Percentiles rank a stretch among this genome's conserved stretches.
These are phyloP conservation scores for Notodonta ziczac DNA, from an alignment of 2,888 invertebrate species.

Conservation along the genomic window DNA sequence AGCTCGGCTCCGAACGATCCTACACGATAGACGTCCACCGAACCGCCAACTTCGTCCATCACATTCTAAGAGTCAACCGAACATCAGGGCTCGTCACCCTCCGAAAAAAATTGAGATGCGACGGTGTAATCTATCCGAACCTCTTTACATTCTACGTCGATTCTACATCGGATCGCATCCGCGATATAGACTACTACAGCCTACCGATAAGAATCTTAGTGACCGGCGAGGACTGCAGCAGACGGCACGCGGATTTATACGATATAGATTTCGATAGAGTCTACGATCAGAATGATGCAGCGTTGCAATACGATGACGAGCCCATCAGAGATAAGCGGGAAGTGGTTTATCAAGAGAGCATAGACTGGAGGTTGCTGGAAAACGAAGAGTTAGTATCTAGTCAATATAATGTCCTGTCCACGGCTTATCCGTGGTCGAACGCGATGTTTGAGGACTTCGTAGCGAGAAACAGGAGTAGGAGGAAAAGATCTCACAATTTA, in stretches of 20 bases:
- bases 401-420: slow-evolving; percentile 77
- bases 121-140: slow-evolving; percentile 92
- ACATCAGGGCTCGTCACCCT: slow-evolving; percentile 90
- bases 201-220: slow-evolving; percentile 91
- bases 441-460: slow-evolving; percentile 80
- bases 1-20: slow-evolving; percentile 90
- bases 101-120: slow-evolving; percentile 89
- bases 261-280: slow-evolving; percentile 85
- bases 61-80: slow-evolving; percentile 90
- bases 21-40: slow-evolving; percentile 92
- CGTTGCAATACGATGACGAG: slow-evolving; percentile 74
- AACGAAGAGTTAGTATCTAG: slow-evolving; percentile 74
- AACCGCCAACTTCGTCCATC: slow-evolving; percentile 92
- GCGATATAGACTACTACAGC: slow-evolving; percentile 93
- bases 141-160: slow-evolving; percentile 94
- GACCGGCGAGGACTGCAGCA: slow-evolving; percentile 88
- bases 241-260: slow-evolving; percentile 85
- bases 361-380: slow-evolving; percentile 80
- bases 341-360: slow-evolving; percentile 58
- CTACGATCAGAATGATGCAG: slow-evolving; percentile 80
- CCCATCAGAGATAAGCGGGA: slow-evolving; percentile 71
- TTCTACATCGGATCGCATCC: slow-evolving; percentile 91
- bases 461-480: slow-evolving; percentile 80
- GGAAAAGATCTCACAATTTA: slow-evolving; percentile 73
- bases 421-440: slow-evolving; percentile 82